Evolutionary conservation across 2,888 invertebrate genomes (phyloP), one percentile per base, ranked within the genome.

Genomic region (Ceriagrion tenellum): DNA sequence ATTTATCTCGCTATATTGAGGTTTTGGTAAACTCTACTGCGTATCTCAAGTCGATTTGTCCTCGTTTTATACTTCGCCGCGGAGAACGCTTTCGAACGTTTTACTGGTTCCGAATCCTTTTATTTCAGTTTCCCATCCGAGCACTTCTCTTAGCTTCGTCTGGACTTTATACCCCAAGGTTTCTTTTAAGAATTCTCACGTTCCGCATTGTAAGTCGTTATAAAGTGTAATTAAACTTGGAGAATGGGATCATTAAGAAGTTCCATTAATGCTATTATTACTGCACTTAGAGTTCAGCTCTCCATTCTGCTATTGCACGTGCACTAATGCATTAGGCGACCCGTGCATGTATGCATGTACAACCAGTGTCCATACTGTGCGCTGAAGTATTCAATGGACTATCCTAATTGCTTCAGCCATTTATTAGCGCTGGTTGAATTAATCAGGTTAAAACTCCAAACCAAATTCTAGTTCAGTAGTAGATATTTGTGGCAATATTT

Each of bases 171-270:
- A 2, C n/a, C 26, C n/a, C 69, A 26, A 47, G n/a, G 26, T n/a
- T 26, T 69, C 69, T 69, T 69, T 69, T 26, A 69, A 69, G 69
- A 26, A 69, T 69, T 69, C 69, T 26, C 69, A 69, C 69, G 26
- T 69, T 69, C 69, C 69, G 3, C 69, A 69, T 69, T 69, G 69
- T 26, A 69, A 69, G 69, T 69, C 69, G n/a, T 69, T 69, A 69
- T 69, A n/a, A 69, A 69, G 69, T 69, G 69, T 69, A 69, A 69
- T 69, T 69, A 69, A 69, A 69, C 69, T 69, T 69, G 69, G 69
- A n/a, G 69, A 69, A 69, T 69, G n/a, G 69, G 69, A n/a, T 69
- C 69, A 69, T 69, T 69, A 81, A 81, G 35, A 81, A 81, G 13
- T 35, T 81, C 81, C 81, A 81, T 81, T 81, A 35, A 30, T 81